These are phyloP conservation scores for Syrmaticus mikado DNA, from an alignment of 2,113 vertebrate genomes.

Conservation along the genomic window DNA sequence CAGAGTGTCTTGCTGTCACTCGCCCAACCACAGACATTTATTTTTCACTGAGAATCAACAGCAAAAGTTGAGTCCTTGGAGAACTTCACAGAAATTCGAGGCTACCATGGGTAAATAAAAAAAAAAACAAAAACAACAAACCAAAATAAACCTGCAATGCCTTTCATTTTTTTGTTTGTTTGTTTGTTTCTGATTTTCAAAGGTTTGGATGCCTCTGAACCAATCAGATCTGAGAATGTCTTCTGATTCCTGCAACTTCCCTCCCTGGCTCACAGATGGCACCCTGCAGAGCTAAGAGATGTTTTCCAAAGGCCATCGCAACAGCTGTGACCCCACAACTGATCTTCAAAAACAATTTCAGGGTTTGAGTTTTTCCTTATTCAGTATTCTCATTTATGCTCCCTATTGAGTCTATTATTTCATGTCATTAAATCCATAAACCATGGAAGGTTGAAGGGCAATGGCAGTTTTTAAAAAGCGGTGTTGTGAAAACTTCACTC, in stretches of 20 bases:
- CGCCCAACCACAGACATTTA: neutral
- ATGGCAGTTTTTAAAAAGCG: conserved; percentile 25
- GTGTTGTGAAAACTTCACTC: conserved; percentile 3
- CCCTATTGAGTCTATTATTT: conserved; percentile 50
- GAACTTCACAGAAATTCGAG: neutral
- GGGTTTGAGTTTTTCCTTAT: conserved; percentile 54
- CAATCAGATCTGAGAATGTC: neutral
- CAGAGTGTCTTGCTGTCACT: neutral
- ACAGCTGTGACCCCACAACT: neutral
- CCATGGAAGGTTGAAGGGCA: conserved; percentile 20
- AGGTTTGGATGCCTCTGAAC: neutral
- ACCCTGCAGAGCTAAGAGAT: neutral
- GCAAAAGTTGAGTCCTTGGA: neutral
- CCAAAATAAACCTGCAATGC: neutral
- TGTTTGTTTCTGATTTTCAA: neutral
- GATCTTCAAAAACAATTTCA: conserved; percentile 46
- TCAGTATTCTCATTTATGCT: conserved; percentile 41
- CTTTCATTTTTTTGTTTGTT: conserved; percentile 12
- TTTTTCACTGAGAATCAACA: neutral
- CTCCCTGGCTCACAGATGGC: neutral
- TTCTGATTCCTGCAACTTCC: neutral
- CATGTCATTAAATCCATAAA: conserved; percentile 53
- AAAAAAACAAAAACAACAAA: too few species aligned
- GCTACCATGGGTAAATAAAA: neutral
- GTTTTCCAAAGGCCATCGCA: conserved; percentile 31